Evolutionary conservation across 2,888 invertebrate genomes (phyloP), one percentile per base, ranked within the genome.

Genomic region (Temnothorax ravouxi): DNA sequence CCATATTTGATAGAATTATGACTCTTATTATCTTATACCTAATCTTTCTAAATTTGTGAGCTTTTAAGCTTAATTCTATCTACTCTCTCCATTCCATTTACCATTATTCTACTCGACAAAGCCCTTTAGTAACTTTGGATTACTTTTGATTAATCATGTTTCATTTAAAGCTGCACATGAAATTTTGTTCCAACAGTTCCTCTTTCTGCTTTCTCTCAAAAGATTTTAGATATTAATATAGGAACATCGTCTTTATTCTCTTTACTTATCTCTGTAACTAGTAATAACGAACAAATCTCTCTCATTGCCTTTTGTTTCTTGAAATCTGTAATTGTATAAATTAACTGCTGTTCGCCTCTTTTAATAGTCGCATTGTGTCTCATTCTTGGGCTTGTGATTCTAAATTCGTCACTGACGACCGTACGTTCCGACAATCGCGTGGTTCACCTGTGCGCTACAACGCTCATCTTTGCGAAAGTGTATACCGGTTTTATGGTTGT

Each of bases 111-210:
- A 52, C 29, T 71, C 29, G 29, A 52, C 50, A 69, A 52, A 54
- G 5, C 29, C 15, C 29, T 21, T 69, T 38, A 50, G 9, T 34
- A 34, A 34, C 5, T 64, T 64, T 41, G 21, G 38, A 62, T 62
- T 64, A 64, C 8, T 25, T 25, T 38, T 2, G 38, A 54, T 71
- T 71, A 71, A 54, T 54, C 34, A 38, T 38, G 41, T 71, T 54
- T 71, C 9, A 54, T 15, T 41, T 15, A 21, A 54, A 71, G 15
- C 11, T 71, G 38, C 21, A 38, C 34, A 4, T 38, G 11, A 21
- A 71, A 21, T 38, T 71, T 71, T n/a, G 3, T 50, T 18, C 34
- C 21, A 38, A 34, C 13, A 21, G 9, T 38, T 71, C 21, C 8
- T 41, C 15, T 71, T 38, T 21, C 15, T 54, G 38, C 5, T 54